These are phyloP conservation scores for Pristionchus fissidentatus DNA, from an alignment of 2,888 invertebrate genomes.

Conservation along the genomic window DNA sequence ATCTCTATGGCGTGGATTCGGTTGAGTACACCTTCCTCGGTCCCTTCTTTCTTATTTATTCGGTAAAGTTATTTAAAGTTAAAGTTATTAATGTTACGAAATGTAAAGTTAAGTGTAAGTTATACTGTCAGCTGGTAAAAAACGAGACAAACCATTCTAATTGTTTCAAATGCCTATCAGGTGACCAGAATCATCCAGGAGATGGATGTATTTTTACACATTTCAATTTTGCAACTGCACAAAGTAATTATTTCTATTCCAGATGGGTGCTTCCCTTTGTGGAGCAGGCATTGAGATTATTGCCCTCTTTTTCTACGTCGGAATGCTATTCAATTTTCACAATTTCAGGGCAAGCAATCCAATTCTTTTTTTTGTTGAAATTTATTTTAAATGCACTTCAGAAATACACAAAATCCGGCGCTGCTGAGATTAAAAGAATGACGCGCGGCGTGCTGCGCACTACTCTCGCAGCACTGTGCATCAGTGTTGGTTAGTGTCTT, in stretches of 20 bases:
- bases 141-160: too few species aligned
- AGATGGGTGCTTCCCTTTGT: neutral
- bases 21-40: conserved; percentile 22
- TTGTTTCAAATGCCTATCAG: too few species aligned
- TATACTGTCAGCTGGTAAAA: too few species aligned
- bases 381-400: neutral
- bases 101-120: too few species aligned
- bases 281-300: neutral
- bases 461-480: neutral
- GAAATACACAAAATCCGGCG: neutral
- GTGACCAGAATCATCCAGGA: too few species aligned
- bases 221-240: too few species aligned
- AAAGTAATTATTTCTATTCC: too few species aligned
- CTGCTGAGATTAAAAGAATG: neutral
- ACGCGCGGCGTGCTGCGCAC: neutral
- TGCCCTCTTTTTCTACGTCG: neutral
- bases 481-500: neutral
- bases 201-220: too few species aligned
- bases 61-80: neutral
- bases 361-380: neutral
- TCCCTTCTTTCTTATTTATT: neutral
- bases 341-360: neutral
- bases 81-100: neutral
- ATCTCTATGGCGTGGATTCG: neutral
- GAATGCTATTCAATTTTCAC: conserved; percentile 25